These are phyloP conservation scores for Ormyrus pomaceus DNA, from an alignment of 2,888 invertebrate genomes.

Conservation along the genomic window DNA sequence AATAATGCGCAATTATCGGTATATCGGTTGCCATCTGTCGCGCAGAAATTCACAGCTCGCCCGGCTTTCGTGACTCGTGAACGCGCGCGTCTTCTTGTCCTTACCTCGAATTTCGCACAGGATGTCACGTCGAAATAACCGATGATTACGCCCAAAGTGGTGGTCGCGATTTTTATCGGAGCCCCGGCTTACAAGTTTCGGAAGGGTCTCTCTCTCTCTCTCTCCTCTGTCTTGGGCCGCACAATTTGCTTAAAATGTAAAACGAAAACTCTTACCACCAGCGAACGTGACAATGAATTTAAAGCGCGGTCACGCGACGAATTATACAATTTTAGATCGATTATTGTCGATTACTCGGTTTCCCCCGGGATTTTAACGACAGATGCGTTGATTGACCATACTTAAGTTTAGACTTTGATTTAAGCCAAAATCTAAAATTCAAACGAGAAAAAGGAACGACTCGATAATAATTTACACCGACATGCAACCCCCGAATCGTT, in stretches of 20 bases:
- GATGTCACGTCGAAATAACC: conserved; percentile 54
- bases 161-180: conserved; percentile 51
- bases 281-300: conserved; percentile 27
- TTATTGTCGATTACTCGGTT: too few species aligned
- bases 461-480: too few species aligned
- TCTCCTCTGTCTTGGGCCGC: neutral
- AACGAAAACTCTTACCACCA: neutral
- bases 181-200: conserved; percentile 35
- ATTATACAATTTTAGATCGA: neutral
- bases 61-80: conserved; percentile 44
- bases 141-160: conserved; percentile 51
- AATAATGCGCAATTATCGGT: conserved; percentile 30
- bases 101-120: conserved; percentile 33
- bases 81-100: conserved; percentile 4
- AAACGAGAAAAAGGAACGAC: too few species aligned
- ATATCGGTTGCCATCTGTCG: conserved; percentile 53
- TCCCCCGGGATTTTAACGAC: too few species aligned
- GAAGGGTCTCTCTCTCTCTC: neutral
- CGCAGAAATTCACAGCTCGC: conserved; percentile 47
- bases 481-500: too few species aligned
- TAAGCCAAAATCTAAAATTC: too few species aligned
- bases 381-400: too few species aligned
- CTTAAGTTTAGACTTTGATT: too few species aligned
- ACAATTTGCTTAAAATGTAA: conserved; percentile 20
- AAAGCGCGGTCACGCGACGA: conserved; percentile 25